Conservation (phyloP, 1,140 invertebrate genomes). For the Antheraea mylitta region DNA sequence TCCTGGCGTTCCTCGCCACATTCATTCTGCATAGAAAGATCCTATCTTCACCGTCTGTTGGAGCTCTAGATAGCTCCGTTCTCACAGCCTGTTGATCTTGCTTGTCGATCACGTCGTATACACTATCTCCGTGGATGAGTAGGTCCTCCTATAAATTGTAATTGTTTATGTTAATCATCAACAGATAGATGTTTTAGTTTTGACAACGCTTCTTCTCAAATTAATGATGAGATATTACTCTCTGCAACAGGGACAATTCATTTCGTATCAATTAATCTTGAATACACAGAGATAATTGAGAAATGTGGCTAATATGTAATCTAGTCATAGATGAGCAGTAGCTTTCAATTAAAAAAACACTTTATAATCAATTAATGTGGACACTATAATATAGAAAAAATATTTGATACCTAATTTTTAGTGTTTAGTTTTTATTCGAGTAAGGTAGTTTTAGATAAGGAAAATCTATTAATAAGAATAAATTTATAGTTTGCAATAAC, state of each 20-base stretch:
- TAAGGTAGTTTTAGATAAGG: neutral
- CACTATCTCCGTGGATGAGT: conserved; percentile 98
- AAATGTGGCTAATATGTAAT: too few relatives aligned
- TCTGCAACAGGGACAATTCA: too few relatives aligned
- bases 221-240: too few relatives aligned
- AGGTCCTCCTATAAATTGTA: conserved; percentile 92
- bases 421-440: neutral
- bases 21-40: conserved; percentile 99
- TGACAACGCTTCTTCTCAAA: neutral
- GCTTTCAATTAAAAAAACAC: too few relatives aligned
- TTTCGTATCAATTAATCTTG: too few relatives aligned
- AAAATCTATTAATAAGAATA: too few relatives aligned
- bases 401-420: too few relatives aligned
- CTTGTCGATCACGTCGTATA: conserved; percentile 99
- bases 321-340: too few relatives aligned
- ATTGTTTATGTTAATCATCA: neutral
- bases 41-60: conserved; percentile 82
- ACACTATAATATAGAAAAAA: too few relatives aligned
- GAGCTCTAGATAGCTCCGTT: conserved; percentile 90
- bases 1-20: conserved; percentile 95
- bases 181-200: neutral
- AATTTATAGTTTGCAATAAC: too few relatives aligned
- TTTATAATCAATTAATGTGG: too few relatives aligned
- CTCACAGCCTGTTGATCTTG: conserved; percentile 98
- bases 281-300: too few relatives aligned